A percentile compares a stretch with the other conserved stretches of the same genome.
These are phyloP conservation scores for Iguana delicatissima DNA, from an alignment of 2,797 vertebrate species.

Conservation along the genomic window DNA sequence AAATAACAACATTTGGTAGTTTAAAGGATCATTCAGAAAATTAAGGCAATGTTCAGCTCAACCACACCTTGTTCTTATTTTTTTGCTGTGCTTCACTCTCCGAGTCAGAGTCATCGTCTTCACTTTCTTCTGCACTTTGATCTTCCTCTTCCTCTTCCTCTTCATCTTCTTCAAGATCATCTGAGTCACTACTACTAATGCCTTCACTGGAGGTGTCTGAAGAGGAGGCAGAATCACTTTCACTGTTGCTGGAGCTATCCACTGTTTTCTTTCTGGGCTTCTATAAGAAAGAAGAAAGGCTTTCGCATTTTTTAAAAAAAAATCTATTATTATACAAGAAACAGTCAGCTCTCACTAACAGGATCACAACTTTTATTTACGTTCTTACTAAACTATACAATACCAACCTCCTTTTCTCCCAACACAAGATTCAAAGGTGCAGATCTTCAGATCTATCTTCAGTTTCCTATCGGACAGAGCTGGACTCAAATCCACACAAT, in stretches of 20 bases:
- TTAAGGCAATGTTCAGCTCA: background rate
- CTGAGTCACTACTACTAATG: constrained; percentile 91
- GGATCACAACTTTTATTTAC: background rate
- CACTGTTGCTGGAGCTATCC: constrained; percentile 90
- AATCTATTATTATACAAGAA: constrained; percentile 28
- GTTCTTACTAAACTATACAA: too few species aligned
- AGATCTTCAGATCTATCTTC: too few species aligned
- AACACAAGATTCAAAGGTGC: too few species aligned
- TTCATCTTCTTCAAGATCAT: constrained; percentile 91
- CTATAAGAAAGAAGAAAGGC: constrained; percentile 71
- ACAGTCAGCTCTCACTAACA: constrained; percentile 27
- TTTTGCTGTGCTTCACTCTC: constrained; percentile 84
- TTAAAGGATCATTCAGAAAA: background rate
- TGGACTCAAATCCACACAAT: background rate
- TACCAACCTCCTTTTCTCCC: too few species aligned
- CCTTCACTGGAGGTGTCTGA: constrained; percentile 92
- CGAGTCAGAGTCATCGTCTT: constrained; percentile 89
- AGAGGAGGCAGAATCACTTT: constrained; percentile 90
- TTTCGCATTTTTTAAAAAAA: constrained; percentile 13
- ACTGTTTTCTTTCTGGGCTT: constrained; percentile 86
- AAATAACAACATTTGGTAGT: background rate
- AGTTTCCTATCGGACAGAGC: background rate
- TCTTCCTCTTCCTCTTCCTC: constrained; percentile 87
- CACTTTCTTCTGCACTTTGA: constrained; percentile 88
- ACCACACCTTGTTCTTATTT: constrained; percentile 85